A percentile compares a stretch with the other conserved stretches of the same genome.
These are phyloP conservation scores for Hippotragus niger DNA, from an alignment of 2,113 vertebrate species.

Conservation along the genomic window DNA sequence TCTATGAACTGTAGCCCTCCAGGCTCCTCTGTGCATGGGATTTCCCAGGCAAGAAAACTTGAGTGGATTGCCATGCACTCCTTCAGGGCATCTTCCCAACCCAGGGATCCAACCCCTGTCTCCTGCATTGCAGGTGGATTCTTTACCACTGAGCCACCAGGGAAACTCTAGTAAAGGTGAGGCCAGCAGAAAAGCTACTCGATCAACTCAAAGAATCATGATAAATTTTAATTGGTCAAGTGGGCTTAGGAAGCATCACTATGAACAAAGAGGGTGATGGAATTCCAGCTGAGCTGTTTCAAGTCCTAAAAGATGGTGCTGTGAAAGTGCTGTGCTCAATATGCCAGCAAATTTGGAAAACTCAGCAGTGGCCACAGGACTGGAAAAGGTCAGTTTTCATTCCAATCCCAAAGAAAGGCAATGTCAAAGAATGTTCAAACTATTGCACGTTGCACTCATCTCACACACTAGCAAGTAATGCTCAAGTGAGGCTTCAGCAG, in stretches of 20 bases:
- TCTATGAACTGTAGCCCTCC: neutral
- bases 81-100: neutral
- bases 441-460: neutral
- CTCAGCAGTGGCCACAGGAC: neutral
- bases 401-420: too few relatives aligned
- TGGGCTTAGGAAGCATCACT: neutral
- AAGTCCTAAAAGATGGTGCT: neutral
- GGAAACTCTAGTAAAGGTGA: neutral
- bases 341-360: neutral
- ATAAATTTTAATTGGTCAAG: neutral
- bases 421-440: neutral
- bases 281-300: neutral
- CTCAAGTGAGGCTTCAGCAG: neutral
- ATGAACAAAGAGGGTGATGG: neutral
- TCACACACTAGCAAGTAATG: neutral
- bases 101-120: neutral
- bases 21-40: neutral
- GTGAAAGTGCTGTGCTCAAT: neutral
- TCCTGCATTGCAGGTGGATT: neutral
- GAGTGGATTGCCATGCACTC: neutral
- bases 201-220: neutral
- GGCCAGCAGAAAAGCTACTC: neutral
- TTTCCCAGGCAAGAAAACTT: neutral
- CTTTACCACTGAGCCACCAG: neutral
- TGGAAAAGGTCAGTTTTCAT: neutral